These are phyloP conservation scores for Stratiomys singularior DNA, from an alignment of 2,888 invertebrate genomes.

Conservation along the genomic window DNA sequence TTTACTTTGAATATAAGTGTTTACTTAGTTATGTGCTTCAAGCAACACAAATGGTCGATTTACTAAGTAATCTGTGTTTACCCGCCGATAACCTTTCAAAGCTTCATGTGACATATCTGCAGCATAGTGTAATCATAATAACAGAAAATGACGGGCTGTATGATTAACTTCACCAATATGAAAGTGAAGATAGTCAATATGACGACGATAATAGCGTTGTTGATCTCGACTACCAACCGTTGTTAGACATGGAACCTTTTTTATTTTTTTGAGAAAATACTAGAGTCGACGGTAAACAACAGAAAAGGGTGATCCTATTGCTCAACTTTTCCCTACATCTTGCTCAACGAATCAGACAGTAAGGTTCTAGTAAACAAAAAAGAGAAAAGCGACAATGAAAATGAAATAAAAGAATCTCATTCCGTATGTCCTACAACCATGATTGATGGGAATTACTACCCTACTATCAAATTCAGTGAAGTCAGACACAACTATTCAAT, in stretches of 20 bases:
- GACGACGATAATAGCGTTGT: conserved; percentile 32
- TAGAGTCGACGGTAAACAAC: neutral
- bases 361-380: neutral
- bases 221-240: conserved; percentile 31
- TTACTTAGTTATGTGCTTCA: no score
- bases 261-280: conserved; percentile 9
- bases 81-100: no score
- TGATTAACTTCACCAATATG: neutral
- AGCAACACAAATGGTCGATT: no score
- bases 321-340: neutral
- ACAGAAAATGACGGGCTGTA: neutral
- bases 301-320: conserved; percentile 5
- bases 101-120: conserved; percentile 16
- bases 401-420: conserved; percentile 27
- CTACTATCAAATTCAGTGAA: conserved; percentile 42
- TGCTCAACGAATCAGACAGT: conserved; percentile 18
- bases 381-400: conserved; percentile 29
- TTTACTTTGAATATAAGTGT: no score
- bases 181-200: no score
- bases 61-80: no score
- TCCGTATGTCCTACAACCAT: conserved; percentile 4
- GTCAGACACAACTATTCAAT: conserved; percentile 18
- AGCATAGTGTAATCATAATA: neutral
- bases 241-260: conserved; percentile 29
- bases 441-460: conserved; percentile 24